Evolutionary conservation across 2,113 vertebrate species (phyloP).

Genomic region (Tinamus guttatus): DNA sequence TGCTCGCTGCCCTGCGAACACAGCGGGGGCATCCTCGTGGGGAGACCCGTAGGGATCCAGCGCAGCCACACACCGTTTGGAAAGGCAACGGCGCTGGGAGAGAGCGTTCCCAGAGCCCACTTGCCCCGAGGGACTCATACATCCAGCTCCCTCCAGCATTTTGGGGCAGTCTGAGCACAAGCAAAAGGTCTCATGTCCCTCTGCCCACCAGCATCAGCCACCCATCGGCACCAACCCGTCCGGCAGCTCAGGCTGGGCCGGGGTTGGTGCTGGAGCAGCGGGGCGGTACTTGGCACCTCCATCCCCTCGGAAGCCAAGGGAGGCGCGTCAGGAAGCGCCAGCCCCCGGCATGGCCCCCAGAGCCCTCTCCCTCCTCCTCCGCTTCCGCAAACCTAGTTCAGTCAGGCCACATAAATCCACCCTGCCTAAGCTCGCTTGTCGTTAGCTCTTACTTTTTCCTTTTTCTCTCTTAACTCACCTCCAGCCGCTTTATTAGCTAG

Average conservation of each 20-base stretch:
- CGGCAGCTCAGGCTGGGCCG: too few species aligned
- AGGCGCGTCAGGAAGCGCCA: background rate
- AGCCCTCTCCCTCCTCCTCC: background rate
- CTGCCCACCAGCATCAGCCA: too few species aligned
- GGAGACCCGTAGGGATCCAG: accelerated
- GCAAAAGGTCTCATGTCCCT: background rate
- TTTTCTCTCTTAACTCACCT: background rate
- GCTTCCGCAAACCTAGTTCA: slow-evolving; percentile 39
- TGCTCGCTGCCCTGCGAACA: background rate
- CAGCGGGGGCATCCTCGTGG: accelerated
- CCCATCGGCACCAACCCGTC: background rate
- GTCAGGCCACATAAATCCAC: slow-evolving; percentile 37
- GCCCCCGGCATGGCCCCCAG: background rate
- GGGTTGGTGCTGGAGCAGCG: background rate
- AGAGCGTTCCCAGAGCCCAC: background rate
- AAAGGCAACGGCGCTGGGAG: background rate
- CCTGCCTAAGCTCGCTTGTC: background rate
- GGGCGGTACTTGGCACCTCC: background rate
- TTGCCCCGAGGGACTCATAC: background rate
- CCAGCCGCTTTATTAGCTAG: background rate
- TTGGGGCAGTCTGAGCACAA: accelerated
- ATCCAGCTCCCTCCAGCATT: background rate
- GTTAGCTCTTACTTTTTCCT: background rate
- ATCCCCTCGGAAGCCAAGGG: too few species aligned
- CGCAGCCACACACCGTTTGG: accelerated